These are phyloP conservation scores for Sebastes steindachneri DNA, from an alignment of 2,797 vertebrate species.

Conservation along the genomic window DNA sequence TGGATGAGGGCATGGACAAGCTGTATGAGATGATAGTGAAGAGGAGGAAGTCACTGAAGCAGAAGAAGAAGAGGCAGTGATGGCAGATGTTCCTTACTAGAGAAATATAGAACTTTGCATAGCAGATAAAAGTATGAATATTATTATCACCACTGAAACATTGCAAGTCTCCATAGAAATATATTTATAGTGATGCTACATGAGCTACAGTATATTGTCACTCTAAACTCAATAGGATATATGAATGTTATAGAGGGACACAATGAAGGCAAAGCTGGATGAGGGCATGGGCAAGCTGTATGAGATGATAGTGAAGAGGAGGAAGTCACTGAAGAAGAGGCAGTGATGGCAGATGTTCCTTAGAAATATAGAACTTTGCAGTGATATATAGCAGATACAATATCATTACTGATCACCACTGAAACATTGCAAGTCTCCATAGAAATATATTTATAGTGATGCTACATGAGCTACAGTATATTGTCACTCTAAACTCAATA, in stretches of 20 bases:
- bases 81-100: neutral
- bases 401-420: neutral
- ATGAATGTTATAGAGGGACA: neutral
- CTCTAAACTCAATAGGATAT: neutral
- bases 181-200: constrained; percentile 32
- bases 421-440: constrained; percentile 2
- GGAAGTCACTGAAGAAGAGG: constrained; percentile 92
- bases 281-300: constrained; percentile 98
- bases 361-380: neutral
- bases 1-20: constrained; percentile 97
- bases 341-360: constrained; percentile 40
- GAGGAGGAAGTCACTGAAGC: constrained; percentile 93
- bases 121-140: constrained; percentile 18
- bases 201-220: neutral
- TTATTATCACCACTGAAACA: neutral
- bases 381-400: neutral
- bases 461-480: neutral
- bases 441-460: constrained; percentile 27
- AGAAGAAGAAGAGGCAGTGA: constrained; percentile 90
- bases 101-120: neutral
- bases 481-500: neutral
- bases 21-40: constrained; percentile 98
- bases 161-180: constrained; percentile 1
- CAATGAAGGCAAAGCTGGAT: constrained; percentile 73
- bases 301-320: constrained; percentile 96